Evolutionary conservation across 1,140 invertebrate species (phyloP).

Genomic region (Drosophila pectinifera): DNA sequence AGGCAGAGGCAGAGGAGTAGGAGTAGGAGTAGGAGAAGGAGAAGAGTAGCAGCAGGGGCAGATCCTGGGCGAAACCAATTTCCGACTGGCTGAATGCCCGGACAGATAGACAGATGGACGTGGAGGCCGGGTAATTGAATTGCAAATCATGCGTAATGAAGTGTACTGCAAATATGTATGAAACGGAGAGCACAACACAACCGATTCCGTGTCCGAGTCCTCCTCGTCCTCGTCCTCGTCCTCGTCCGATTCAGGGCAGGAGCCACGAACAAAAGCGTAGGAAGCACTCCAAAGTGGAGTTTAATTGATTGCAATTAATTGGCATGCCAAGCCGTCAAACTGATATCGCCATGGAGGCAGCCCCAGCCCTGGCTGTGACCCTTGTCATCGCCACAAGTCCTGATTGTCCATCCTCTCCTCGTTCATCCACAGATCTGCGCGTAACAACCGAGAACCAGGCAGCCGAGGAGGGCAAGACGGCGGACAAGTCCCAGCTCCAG

Average conservation of each 20-base stretch:
- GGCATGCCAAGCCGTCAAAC: conserved; percentile 31
- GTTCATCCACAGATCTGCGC: conserved; percentile 66
- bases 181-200: conserved; percentile 42
- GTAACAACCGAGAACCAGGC: conserved; percentile 69
- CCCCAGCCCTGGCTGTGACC: conserved; percentile 3
- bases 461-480: conserved; percentile 37
- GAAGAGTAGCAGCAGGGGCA: not conserved
- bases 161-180: conserved; percentile 73
- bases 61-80: conserved; percentile 39
- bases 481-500: conserved; percentile 40
- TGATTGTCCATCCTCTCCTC: not conserved
- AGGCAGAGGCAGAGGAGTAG: not conserved
- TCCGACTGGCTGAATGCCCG: conserved; percentile 41
- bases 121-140: conserved; percentile 74
- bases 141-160: conserved; percentile 81
- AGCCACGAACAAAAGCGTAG: conserved; percentile 20
- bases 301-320: conserved; percentile 82
- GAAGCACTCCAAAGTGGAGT: conserved; percentile 46
- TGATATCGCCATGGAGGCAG: too few relatives aligned
- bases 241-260: too few relatives aligned
- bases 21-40: not conserved
- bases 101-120: conserved; percentile 28
- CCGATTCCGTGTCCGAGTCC: not conserved
- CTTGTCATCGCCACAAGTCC: conserved; percentile 4
- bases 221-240: not conserved